phyloP scores from a whole-genome alignment of 2,113 vertebrate species.

The Pogona vitticeps region DNA sequence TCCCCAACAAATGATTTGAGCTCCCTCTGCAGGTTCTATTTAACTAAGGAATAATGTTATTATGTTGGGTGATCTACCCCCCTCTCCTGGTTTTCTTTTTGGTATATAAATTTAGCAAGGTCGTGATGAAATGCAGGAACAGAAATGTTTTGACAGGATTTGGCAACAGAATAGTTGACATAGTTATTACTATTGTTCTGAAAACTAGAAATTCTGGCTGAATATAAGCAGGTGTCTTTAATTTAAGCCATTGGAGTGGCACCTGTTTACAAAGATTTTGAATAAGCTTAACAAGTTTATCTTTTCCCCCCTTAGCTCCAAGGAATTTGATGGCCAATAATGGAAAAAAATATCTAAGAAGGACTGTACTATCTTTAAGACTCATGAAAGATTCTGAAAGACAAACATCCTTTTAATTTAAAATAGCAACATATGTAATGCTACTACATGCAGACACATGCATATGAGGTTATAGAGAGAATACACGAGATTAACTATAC shows the following conservation, averaged over 20 bases:
- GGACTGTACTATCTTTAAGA: neutral
- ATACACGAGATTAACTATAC: conserved; percentile 33
- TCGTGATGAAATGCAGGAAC: conserved; percentile 68
- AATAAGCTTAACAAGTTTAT: conserved; percentile 51
- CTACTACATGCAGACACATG: conserved; percentile 18
- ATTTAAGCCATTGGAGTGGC: neutral
- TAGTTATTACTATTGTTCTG: conserved; percentile 57
- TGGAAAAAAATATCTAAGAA: conserved; percentile 37
- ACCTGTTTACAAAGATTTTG: neutral
- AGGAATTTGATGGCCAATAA: conserved; percentile 31
- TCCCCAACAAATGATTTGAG: conserved; percentile 69
- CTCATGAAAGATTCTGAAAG: neutral
- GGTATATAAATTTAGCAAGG: conserved; percentile 52
- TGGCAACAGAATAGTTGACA: conserved; percentile 59
- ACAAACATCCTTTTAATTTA: conserved; percentile 51
- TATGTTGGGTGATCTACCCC: neutral
- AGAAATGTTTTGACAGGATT: conserved; percentile 72
- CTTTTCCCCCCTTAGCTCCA: neutral
- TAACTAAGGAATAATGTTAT: conserved; percentile 60
- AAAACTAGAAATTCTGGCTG: conserved; percentile 57
- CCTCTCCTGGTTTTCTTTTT: neutral
- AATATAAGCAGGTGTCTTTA: conserved; percentile 62
- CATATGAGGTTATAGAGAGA: conserved; percentile 4
- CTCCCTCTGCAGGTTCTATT: conserved; percentile 72
- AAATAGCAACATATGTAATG: conserved; percentile 50